Percentiles rank a stretch among this genome's conserved stretches.
These are phyloP conservation scores for Falco berigora DNA, from an alignment of 2,797 vertebrate species.

Conservation along the genomic window DNA sequence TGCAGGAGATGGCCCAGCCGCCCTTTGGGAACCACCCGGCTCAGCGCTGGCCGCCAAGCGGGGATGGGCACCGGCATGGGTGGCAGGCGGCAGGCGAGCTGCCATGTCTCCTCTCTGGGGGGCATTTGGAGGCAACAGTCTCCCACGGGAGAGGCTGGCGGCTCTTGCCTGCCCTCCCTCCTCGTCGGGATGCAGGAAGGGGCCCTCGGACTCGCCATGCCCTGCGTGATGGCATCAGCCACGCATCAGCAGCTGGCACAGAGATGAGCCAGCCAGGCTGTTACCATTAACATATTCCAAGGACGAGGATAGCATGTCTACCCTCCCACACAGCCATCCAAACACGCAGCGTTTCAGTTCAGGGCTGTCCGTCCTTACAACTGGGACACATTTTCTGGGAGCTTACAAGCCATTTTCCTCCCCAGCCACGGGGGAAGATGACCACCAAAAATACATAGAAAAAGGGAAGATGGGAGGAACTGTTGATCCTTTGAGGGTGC, in stretches of 20 bases:
- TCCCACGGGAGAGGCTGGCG: neutral
- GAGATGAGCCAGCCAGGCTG: neutral
- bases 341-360: fast-evolving
- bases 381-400: neutral
- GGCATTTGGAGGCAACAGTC: neutral
- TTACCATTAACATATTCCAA: fast-evolving
- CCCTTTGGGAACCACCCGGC: neutral
- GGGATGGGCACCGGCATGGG: fast-evolving
- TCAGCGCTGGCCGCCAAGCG: neutral
- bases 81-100: neutral
- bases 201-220: neutral
- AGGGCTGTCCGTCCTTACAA: neutral
- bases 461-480: neutral
- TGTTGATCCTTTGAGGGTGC: neutral
- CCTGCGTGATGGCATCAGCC: neutral
- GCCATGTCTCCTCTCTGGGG: neutral
- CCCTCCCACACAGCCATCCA: neutral
- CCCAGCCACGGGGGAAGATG: neutral
- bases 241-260: neutral
- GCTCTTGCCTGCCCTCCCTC: neutral
- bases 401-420: neutral
- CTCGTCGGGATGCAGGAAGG: neutral
- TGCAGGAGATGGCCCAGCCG: neutral
- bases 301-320: neutral
- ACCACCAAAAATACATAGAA: neutral